These are phyloP conservation scores for Rhipidura dahli DNA, from an alignment of 2,113 vertebrate genomes.

Conservation along the genomic window DNA sequence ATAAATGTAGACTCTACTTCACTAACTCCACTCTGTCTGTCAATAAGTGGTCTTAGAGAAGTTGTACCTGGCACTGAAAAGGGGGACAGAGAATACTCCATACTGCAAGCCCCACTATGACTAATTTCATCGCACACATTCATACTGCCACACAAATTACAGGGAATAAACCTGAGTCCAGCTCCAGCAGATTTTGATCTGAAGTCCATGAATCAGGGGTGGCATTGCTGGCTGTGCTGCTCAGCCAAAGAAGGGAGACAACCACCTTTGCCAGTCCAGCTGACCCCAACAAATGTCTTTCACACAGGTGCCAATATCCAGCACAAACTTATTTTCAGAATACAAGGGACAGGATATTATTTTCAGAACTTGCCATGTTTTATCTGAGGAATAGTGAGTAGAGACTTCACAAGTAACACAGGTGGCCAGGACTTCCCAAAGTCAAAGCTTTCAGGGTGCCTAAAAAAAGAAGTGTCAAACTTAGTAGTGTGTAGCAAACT, in stretches of 20 bases:
- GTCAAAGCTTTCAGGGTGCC: not conserved
- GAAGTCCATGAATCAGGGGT: not conserved
- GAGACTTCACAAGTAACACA: not conserved
- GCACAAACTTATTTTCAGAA: not conserved
- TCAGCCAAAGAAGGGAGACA: not conserved
- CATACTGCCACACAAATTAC: not conserved
- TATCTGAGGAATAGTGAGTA: not conserved
- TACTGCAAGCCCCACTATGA: not conserved
- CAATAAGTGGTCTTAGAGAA: not conserved
- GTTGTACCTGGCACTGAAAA: not conserved
- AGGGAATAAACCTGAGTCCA: not conserved
- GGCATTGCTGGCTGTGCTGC: not conserved
- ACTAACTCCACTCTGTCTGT: not conserved
- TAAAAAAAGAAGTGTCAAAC: not conserved
- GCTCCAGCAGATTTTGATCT: not conserved
- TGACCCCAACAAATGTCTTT: not conserved
- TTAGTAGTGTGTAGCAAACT: not conserved
- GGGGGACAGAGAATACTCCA: not conserved
- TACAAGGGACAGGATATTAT: not conserved
- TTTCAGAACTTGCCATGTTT: not conserved
- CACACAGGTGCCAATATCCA: not conserved
- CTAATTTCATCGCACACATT: not conserved
- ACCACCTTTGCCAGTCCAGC: accelerated
- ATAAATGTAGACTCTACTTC: not conserved
- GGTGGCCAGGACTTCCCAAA: not conserved